phyloP scores from a whole-genome alignment of 2,113 vertebrate genomes.

The Lampris incognitus region DNA sequence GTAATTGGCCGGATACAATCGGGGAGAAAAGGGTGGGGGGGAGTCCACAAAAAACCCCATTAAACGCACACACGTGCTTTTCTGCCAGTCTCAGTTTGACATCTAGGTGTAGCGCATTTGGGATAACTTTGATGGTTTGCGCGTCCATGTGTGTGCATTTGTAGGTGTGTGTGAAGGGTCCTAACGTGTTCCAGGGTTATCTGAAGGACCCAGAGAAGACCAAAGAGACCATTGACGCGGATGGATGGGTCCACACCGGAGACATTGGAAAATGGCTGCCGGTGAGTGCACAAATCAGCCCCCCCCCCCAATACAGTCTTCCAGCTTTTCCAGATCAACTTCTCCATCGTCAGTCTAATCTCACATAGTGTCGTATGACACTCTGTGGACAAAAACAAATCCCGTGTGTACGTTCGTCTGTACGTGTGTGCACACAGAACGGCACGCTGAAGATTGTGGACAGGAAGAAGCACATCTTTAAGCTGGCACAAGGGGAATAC shows the following conservation, averaged over 20 bases:
- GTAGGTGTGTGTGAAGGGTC: constrained; percentile 93
- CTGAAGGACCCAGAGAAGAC: constrained; percentile 93
- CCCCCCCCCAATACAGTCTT: not conserved
- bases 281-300: constrained; percentile 77
- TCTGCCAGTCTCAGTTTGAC: not conserved
- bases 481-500: constrained; percentile 97
- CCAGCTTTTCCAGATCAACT: not conserved
- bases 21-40: too few species aligned
- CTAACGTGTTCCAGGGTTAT: constrained; percentile 92
- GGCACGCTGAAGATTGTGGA: constrained; percentile 97
- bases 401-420: not conserved
- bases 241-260: constrained; percentile 95
- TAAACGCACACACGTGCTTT: too few species aligned
- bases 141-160: not conserved
- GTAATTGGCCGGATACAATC: too few species aligned
- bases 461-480: constrained; percentile 98
- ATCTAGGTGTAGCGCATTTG: not conserved
- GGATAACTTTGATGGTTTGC: not conserved
- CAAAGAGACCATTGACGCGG: constrained; percentile 87
- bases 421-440: constrained; percentile 82
- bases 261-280: constrained; percentile 96
- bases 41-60: too few species aligned
- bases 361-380: too few species aligned
- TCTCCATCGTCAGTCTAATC: too few species aligned
- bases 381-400: not conserved